These are phyloP conservation scores for Hypotaenidia okinawae DNA, from an alignment of 2,797 vertebrate genomes.

Conservation along the genomic window DNA sequence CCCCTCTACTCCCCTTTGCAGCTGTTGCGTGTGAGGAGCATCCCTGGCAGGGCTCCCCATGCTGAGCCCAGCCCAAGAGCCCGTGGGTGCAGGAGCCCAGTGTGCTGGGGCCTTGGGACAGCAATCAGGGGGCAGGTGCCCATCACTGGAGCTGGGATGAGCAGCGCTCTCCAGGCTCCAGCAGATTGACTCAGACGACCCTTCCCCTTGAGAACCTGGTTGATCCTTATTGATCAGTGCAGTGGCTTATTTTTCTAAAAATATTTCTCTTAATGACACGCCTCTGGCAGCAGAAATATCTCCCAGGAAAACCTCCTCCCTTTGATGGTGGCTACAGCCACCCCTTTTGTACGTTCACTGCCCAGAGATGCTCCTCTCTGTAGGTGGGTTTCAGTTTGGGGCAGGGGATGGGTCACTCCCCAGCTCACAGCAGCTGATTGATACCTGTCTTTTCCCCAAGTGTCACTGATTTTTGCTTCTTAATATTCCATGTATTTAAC, in stretches of 20 bases:
- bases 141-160: not conserved
- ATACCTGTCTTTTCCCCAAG: not conserved
- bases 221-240: slow-evolving; percentile 17
- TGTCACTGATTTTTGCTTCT: not conserved
- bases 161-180: not conserved
- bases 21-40: not conserved
- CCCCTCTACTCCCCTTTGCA: not conserved
- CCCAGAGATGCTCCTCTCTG: not conserved
- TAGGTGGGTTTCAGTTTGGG: not conserved
- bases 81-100: fast-evolving
- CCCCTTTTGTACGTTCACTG: not conserved
- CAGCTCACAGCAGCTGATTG: not conserved
- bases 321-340: not conserved
- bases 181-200: not conserved
- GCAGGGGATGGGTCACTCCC: fast-evolving
- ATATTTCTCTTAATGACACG: slow-evolving; percentile 2
- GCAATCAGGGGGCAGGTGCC: not conserved
- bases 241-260: slow-evolving; percentile 34
- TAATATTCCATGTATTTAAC: not conserved
- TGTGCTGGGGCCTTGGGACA: fast-evolving
- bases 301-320: not conserved
- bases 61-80: fast-evolving
- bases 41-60: fast-evolving
- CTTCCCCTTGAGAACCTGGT: not conserved
- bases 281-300: not conserved